Conservation (phyloP, 2,797 vertebrate genomes). For the Nyctalus aviator region DNA sequence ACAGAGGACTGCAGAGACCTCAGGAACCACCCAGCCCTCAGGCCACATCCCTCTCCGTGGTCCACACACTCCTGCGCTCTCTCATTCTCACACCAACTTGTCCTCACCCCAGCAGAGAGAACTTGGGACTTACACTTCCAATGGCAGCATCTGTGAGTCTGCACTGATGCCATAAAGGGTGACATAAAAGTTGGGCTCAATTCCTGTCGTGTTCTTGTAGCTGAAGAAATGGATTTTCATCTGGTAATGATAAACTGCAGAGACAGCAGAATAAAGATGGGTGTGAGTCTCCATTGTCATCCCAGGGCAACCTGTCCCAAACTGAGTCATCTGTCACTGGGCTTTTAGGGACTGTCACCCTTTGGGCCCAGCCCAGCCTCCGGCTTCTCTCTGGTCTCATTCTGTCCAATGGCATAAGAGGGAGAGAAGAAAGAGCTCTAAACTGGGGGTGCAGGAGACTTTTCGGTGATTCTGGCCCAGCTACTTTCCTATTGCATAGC, state of each 20-base stretch:
- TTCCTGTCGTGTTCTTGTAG: conserved; percentile 87
- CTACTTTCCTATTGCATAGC: neutral
- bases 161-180: conserved; percentile 91
- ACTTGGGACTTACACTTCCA: conserved; percentile 92
- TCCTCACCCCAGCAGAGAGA: neutral
- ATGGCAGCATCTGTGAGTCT: conserved; percentile 89
- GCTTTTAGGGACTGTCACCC: neutral
- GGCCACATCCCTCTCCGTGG: neutral
- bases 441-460: neutral
- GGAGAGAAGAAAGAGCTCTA: neutral
- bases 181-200: conserved; percentile 92
- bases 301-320: neutral
- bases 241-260: conserved; percentile 96
- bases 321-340: neutral
- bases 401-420: neutral
- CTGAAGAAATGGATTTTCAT: conserved; percentile 99
- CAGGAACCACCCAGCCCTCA: neutral
- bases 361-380: neutral
- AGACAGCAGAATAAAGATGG: conserved; percentile 47
- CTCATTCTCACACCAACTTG: neutral
- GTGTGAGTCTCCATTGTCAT: neutral
- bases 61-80: fast-evolving
- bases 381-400: neutral
- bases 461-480: neutral
- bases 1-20: neutral